These are phyloP conservation scores for Chaenogobius annularis DNA, from an alignment of 2,113 vertebrate genomes.

Conservation along the genomic window DNA sequence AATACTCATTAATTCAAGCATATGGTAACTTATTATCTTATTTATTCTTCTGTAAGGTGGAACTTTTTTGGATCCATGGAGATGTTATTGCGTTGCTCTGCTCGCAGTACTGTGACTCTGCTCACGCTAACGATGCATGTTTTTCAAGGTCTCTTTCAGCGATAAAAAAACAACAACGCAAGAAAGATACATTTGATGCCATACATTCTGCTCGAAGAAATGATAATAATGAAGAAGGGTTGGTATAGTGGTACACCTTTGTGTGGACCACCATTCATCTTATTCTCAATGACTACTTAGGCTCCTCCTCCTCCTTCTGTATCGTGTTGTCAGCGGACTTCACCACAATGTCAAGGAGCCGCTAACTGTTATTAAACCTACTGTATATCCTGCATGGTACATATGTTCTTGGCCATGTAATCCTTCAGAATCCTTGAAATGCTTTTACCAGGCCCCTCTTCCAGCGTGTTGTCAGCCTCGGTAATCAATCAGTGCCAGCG, in stretches of 20 bases:
- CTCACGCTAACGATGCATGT: too few species aligned
- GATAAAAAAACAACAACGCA: too few species aligned
- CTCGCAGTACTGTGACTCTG: too few species aligned
- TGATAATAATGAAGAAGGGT: too few species aligned
- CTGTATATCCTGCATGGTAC: constrained; percentile 5
- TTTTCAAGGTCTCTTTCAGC: too few species aligned
- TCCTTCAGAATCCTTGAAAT: constrained; percentile 18
- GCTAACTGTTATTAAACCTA: neutral
- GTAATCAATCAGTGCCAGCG: constrained; percentile 22
- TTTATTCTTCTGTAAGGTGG: too few species aligned
- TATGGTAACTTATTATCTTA: too few species aligned
- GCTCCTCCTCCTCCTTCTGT: neutral
- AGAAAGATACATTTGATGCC: too few species aligned
- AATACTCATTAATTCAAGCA: too few species aligned
- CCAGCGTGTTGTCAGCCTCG: neutral
- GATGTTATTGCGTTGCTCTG: too few species aligned
- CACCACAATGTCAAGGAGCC: neutral
- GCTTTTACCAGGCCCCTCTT: constrained; percentile 10
- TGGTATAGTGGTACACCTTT: neutral
- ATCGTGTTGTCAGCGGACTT: neutral
- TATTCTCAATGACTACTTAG: neutral
- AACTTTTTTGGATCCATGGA: too few species aligned
- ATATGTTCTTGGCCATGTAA: constrained; percentile 9
- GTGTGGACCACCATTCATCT: constrained; percentile 10
- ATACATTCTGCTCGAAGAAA: too few species aligned